Evolutionary conservation across 2,113 vertebrate species (phyloP).

Genomic region (Myiozetetes cayanensis): DNA sequence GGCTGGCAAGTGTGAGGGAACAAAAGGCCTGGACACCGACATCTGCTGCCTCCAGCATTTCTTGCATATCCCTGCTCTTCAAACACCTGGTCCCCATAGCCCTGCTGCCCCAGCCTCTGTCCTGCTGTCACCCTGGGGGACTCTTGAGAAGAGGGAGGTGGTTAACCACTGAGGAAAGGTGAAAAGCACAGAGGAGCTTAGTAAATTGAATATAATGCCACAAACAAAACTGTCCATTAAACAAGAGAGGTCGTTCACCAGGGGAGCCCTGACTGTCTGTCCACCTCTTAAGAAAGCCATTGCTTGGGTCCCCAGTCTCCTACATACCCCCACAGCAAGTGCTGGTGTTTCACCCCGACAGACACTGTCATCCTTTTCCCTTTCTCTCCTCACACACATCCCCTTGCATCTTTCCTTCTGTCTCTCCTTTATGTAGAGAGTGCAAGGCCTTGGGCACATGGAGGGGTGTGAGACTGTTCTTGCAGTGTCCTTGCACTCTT

Average conservation of each 20-base stretch:
- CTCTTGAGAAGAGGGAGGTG: not conserved
- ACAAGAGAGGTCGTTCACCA: not conserved
- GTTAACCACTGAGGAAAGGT: not conserved
- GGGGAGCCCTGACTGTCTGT: not conserved
- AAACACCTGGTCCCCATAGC: not conserved
- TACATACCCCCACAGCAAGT: not conserved
- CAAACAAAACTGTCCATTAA: slow-evolving; percentile 15
- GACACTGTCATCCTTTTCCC: not conserved
- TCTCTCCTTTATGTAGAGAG: not conserved
- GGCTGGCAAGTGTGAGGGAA: slow-evolving; percentile 48
- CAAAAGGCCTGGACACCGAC: slow-evolving; percentile 76
- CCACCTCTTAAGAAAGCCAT: not conserved
- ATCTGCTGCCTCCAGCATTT: slow-evolving; percentile 80
- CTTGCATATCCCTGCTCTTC: slow-evolving; percentile 68
- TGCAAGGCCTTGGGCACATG: not conserved
- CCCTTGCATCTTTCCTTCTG: not conserved
- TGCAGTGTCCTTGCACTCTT: not conserved
- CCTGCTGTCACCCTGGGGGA: not conserved
- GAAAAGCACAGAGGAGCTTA: not conserved
- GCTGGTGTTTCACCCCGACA: not conserved
- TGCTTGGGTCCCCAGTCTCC: not conserved
- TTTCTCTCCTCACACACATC: not conserved
- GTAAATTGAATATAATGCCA: not conserved
- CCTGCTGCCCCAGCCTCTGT: not conserved
- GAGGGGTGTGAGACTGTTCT: not conserved